Evolutionary conservation across 2,888 invertebrate genomes (phyloP).

Genomic region (Monoplex corrugatus): DNA sequence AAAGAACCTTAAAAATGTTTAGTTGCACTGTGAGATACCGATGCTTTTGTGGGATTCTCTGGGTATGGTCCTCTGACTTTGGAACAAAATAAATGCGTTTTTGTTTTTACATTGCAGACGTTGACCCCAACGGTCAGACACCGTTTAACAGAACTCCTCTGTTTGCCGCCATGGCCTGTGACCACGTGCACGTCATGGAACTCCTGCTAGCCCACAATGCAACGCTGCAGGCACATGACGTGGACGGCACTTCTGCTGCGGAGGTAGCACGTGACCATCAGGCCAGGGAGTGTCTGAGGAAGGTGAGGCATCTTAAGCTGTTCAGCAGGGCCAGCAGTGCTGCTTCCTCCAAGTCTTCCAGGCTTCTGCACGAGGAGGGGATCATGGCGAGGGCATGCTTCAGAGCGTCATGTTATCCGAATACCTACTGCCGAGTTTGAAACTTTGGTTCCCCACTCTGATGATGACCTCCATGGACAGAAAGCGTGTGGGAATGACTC

Average conservation of each 20-base stretch:
- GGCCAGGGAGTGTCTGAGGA: conserved; percentile 64
- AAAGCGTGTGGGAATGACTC: too few species aligned
- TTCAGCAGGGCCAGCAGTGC: background rate
- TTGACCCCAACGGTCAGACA: conserved; percentile 63
- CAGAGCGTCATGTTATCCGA: background rate
- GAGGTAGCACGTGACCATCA: conserved; percentile 60
- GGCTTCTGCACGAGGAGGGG: background rate
- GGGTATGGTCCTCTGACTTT: too few species aligned
- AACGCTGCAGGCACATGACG: conserved; percentile 58
- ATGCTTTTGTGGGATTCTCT: too few species aligned
- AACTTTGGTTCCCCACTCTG: background rate
- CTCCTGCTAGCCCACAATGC: conserved; percentile 63
- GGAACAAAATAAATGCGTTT: too few species aligned
- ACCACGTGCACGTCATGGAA: conserved; percentile 63
- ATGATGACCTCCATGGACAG: too few species aligned
- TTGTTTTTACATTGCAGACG: conserved; percentile 60
- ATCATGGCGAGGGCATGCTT: too few species aligned
- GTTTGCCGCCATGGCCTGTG: conserved; percentile 66
- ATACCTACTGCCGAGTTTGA: background rate
- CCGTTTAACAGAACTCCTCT: conserved; percentile 65
- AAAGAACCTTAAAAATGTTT: too few species aligned
- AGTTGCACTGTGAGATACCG: too few species aligned
- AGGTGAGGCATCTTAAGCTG: conserved; percentile 1
- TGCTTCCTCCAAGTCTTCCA: background rate
- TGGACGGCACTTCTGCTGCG: conserved; percentile 60